Percentiles rank a stretch among this genome's conserved stretches.
Evolutionary conservation across 2,888 invertebrate species (phyloP).

Genomic region (Lithosia quadra): DNA sequence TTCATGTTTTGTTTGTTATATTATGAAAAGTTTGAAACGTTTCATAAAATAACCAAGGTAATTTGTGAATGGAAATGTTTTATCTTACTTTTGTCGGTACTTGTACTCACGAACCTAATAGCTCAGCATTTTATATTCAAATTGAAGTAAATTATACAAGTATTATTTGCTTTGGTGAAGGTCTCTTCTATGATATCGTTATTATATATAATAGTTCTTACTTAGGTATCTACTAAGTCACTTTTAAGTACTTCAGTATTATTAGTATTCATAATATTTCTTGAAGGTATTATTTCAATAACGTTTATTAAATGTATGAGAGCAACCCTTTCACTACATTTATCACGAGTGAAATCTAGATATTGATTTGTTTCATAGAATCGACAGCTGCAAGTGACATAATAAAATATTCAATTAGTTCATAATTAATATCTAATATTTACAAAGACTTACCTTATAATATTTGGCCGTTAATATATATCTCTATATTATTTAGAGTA

Average conservation of each 20-base stretch:
- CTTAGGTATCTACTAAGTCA: slow-evolving; percentile 35
- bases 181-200: slow-evolving; percentile 36
- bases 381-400: slow-evolving; percentile 23
- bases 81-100: not conserved
- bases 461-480: slow-evolving; percentile 54
- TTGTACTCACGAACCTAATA: slow-evolving; percentile 13
- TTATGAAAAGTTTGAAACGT: not conserved
- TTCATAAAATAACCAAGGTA: not conserved
- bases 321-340: not conserved
- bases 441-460: slow-evolving; percentile 44
- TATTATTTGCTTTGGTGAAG: slow-evolving; percentile 47
- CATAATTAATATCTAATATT: slow-evolving; percentile 43
- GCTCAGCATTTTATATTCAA: slow-evolving; percentile 45
- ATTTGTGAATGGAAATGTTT: not conserved
- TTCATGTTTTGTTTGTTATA: not conserved
- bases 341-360: not conserved
- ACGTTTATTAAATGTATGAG: not conserved
- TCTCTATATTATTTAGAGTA: slow-evolving; percentile 45
- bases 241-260: slow-evolving; percentile 27
- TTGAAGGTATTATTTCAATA: not conserved
- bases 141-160: slow-evolving; percentile 38
- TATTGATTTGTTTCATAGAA: not conserved
- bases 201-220: slow-evolving; percentile 43
- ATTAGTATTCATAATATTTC: slow-evolving; percentile 22
- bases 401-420: slow-evolving; percentile 25